Base-by-base conservation (phyloP, 2,888 invertebrate species). In the Drosophila nigricruria region DNA sequence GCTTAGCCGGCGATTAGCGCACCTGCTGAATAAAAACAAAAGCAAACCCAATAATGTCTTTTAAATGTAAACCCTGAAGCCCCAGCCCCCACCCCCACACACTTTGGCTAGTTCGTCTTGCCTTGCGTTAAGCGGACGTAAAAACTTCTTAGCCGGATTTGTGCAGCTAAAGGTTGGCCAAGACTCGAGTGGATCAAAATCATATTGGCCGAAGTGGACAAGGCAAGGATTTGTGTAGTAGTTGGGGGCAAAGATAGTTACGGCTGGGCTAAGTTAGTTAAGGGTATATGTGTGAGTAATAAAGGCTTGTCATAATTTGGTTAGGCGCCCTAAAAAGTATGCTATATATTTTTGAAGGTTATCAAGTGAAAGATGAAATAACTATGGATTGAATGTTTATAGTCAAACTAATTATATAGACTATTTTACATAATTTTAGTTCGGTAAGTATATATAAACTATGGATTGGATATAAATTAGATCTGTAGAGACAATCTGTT, bases 1-100 rank as follows among this genome's bases (percentile, higher is more conserved):
- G 85, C 88, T 88, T 73, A 86, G 82, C 81, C 76, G 80, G 87
- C 76, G 87, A 88, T 88, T 86, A 86, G 80, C 69, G 73, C 88
- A 85, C 88, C 88, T 81, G 81, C 70, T 64, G 70, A 78, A 73
- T 12, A 72, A 49, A 73, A 83, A 77, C 66, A 74, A 79, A 60
- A 71, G 57, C 59, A 34, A 73, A 61, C 54, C 59, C 65, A 77
- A 79, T 83, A 81, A 77, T 77, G 83, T 77, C 81, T 81, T 86
- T 81, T 73, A 69, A 79, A 72, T 79, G 73, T 71, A 74, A 36
- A 0, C 53, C 14, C 58, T 20, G 49, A 10, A 9, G 1, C 12
- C 9, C 3, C 0, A 1, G 23, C 4, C 27, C 9, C 10, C 6
- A 1, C 10, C 27, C 40, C n/a, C 18, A 4, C 40, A 40, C 30